phyloP scores from a whole-genome alignment of 2,113 vertebrate species.

The Anguilla japonica region DNA sequence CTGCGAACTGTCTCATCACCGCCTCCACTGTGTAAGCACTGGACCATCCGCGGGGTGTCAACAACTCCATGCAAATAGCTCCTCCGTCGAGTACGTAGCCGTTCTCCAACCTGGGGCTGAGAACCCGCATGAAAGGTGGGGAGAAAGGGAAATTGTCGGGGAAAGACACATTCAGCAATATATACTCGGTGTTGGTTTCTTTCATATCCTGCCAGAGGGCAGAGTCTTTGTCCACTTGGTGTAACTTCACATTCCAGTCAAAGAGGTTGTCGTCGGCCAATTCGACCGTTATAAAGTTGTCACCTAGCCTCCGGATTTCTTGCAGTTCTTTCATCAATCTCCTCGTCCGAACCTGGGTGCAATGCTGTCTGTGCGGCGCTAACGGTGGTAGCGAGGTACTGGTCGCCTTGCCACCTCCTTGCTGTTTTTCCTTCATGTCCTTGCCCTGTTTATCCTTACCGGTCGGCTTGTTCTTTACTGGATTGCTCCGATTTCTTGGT shows the following conservation, averaged over 20 bases:
- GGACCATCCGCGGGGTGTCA: conserved; percentile 97
- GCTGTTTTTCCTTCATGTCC: conserved; percentile 73
- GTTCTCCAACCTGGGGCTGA: conserved; percentile 95
- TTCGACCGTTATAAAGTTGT: conserved; percentile 98
- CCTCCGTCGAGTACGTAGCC: conserved; percentile 98
- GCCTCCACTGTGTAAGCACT: conserved; percentile 99
- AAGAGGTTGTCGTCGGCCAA: conserved; percentile 98
- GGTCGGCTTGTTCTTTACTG: conserved; percentile 75
- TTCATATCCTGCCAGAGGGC: conserved; percentile 99
- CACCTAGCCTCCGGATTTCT: conserved; percentile 93
- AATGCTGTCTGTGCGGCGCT: conserved; percentile 86
- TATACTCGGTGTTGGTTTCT: conserved; percentile 97
- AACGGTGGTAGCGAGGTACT: conserved; percentile 72
- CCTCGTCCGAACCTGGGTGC: conserved; percentile 94
- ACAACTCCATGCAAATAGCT: conserved; percentile 99
- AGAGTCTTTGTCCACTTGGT: conserved; percentile 99
- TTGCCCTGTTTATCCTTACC: conserved; percentile 75
- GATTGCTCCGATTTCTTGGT: conserved; percentile 76
- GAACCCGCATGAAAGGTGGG: conserved; percentile 97
- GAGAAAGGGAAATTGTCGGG: conserved; percentile 99
- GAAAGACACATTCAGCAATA: conserved; percentile 97
- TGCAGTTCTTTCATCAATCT: conserved; percentile 98
- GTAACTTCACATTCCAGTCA: conserved; percentile 99
- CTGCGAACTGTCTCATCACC: conserved; percentile 98
- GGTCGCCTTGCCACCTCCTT: conserved; percentile 61